A percentile compares a stretch with the other conserved stretches of the same genome.
These are phyloP conservation scores for Cryptus viduatorius DNA, from an alignment of 2,888 invertebrate species.

Conservation along the genomic window DNA sequence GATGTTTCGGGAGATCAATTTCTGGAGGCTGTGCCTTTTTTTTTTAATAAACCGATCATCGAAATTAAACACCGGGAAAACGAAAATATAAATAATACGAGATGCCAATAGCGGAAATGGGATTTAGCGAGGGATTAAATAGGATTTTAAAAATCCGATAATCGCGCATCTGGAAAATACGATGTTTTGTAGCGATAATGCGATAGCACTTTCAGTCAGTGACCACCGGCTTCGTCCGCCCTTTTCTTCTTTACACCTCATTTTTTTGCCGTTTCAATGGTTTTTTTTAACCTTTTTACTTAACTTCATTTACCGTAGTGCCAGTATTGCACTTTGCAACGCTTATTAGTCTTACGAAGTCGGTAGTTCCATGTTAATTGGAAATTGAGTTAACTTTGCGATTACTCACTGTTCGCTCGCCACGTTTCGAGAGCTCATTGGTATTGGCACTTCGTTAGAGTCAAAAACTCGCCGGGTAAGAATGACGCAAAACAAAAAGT, in stretches of 20 bases:
- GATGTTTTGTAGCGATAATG: neutral
- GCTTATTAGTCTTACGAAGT: neutral
- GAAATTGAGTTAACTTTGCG: neutral
- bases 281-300: neutral
- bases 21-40: no score
- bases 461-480: neutral
- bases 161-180: no score
- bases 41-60: no score
- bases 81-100: no score
- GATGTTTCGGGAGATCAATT: neutral
- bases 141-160: no score
- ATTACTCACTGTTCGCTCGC: neutral
- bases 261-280: neutral
- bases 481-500: neutral
- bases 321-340: neutral
- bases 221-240: neutral
- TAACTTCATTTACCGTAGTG: neutral
- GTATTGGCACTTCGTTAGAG: slow-evolving; percentile 4
- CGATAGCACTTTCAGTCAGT: neutral
- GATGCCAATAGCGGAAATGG: no score
- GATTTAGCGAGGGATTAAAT: no score
- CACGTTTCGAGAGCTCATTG: neutral
- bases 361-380: slow-evolving; percentile 1
- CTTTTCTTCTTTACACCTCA: neutral
- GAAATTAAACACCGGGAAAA: no score